Evolutionary conservation across 2,113 vertebrate genomes (phyloP).

Genomic region (Dipodomys ordii): DNA sequence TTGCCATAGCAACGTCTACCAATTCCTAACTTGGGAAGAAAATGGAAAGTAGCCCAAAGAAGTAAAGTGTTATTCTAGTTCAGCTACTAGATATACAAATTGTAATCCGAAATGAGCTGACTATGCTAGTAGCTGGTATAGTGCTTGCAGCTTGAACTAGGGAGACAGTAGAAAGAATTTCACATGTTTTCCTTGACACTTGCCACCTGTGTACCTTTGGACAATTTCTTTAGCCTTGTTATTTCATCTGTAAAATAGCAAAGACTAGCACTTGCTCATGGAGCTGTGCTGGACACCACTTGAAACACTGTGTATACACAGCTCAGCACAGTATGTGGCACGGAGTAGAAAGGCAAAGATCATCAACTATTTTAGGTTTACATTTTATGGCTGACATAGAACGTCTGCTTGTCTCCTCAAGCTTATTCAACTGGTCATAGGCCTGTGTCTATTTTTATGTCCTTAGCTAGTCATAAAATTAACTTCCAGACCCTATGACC

Average conservation of each 20-base stretch:
- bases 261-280: background rate
- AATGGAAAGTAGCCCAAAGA: background rate
- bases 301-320: background rate
- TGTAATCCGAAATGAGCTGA: background rate
- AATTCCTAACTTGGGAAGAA: slow-evolving; percentile 14
- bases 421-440: slow-evolving; percentile 13
- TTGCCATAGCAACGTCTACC: background rate
- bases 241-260: background rate
- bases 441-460: slow-evolving; percentile 48
- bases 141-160: background rate
- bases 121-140: background rate
- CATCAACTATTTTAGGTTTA: background rate
- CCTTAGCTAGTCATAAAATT: slow-evolving; percentile 43
- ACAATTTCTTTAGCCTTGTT: background rate
- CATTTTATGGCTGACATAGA: background rate
- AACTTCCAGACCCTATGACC: slow-evolving; percentile 5
- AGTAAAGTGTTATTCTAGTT: background rate
- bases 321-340: background rate
- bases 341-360: background rate
- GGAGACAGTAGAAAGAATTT: background rate
- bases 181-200: background rate
- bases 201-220: background rate
- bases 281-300: too few species aligned
- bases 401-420: background rate
- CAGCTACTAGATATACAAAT: background rate